phyloP scores from a whole-genome alignment of 2,113 vertebrate genomes.

The Pitta sordida region DNA sequence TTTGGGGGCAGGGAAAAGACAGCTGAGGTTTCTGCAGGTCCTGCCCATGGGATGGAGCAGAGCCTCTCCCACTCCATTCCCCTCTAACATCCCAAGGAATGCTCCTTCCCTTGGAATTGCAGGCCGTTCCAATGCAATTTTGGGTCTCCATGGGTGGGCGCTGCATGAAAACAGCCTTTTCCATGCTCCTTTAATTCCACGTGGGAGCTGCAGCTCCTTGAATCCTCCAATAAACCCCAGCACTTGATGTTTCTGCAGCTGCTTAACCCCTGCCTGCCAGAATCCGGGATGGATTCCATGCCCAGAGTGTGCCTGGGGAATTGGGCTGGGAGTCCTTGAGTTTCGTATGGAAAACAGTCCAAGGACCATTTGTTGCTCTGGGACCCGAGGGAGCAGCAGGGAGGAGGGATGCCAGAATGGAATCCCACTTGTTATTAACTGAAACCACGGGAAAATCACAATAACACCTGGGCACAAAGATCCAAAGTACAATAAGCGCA shows the following conservation, averaged over 20 bases:
- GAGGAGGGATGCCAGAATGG: not conserved
- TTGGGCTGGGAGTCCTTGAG: fast-evolving
- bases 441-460: slow-evolving; percentile 25
- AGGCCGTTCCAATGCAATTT: fast-evolving
- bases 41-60: fast-evolving
- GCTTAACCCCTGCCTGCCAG: not conserved
- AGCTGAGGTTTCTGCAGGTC: fast-evolving
- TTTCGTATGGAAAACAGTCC: not conserved
- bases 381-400: not conserved
- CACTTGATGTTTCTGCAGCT: not conserved
- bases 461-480: not conserved
- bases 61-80: not conserved
- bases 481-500: fast-evolving
- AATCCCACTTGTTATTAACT: not conserved
- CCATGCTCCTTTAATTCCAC: fast-evolving
- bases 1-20: not conserved
- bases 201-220: not conserved
- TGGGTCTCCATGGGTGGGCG: not conserved
- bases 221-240: fast-evolving
- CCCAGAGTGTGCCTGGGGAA: not conserved
- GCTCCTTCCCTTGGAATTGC: not conserved
- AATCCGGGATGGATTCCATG: fast-evolving
- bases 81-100: not conserved
- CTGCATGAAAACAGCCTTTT: not conserved
- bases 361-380: fast-evolving